phyloP scores from a whole-genome alignment of 2,113 vertebrate species.

The Beaufortia kweichowensis region DNA sequence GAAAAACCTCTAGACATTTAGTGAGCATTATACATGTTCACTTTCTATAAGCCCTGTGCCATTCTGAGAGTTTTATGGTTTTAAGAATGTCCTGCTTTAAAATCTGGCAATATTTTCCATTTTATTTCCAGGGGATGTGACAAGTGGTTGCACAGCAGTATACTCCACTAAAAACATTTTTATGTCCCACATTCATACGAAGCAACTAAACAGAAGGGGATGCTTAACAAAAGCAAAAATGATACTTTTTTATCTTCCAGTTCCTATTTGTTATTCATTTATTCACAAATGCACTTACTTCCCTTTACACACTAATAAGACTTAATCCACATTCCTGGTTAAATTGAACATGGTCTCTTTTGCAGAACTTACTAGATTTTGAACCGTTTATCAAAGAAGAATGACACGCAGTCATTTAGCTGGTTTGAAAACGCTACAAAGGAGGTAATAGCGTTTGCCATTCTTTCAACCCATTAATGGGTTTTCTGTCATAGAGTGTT shows the following conservation, averaged over 20 bases:
- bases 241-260: not conserved
- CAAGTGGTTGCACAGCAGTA: conserved; percentile 23
- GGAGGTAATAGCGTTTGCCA: conserved; percentile 34
- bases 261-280: conserved; percentile 6
- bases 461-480: conserved; percentile 49
- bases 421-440: conserved; percentile 30
- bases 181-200: conserved; percentile 1
- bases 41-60: conserved; percentile 3
- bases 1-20: conserved; percentile 20
- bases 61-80: conserved; percentile 14
- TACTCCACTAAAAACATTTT: conserved; percentile 25
- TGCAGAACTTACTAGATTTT: conserved; percentile 17
- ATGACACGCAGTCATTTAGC: conserved; percentile 19
- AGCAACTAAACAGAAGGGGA: not conserved
- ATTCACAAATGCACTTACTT: not conserved
- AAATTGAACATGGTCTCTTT: conserved; percentile 15
- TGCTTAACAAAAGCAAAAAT: conserved; percentile 24
- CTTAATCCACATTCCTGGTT: conserved; percentile 24
- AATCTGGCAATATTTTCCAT: not conserved
- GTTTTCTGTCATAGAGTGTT: conserved; percentile 41
- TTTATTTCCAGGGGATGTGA: not conserved
- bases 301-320: conserved; percentile 23
- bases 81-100: not conserved
- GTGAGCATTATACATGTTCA: conserved; percentile 17
- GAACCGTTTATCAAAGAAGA: conserved; percentile 38